Evolutionary conservation across 30 jellyfish, hydroid and myxozoan species (phyloP).

Genomic region (Mastigias papua): DNA sequence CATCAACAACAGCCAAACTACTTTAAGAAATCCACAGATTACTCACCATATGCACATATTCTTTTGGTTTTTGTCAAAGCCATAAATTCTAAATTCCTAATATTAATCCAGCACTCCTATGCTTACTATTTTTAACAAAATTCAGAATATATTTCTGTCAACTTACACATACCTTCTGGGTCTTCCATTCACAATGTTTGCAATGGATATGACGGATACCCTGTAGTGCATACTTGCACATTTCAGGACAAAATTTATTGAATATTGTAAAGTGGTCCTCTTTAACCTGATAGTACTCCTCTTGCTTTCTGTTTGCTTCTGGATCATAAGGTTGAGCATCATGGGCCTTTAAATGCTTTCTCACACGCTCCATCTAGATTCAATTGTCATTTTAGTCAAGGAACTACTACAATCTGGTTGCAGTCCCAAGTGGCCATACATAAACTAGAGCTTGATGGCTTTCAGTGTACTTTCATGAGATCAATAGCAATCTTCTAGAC

Average conservation of each 20-base stretch:
- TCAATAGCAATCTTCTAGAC: not conserved
- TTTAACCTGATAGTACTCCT: conserved; percentile 66
- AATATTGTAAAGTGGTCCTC: conserved; percentile 61
- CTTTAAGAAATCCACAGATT: too few relatives aligned
- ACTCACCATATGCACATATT: too few relatives aligned
- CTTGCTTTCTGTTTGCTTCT: conserved; percentile 50
- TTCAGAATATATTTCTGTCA: not conserved
- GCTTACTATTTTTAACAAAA: too few relatives aligned
- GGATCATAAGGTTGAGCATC: conserved; percentile 46
- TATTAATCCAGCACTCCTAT: too few relatives aligned
- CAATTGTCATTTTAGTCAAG: not conserved
- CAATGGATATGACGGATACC: conserved; percentile 77
- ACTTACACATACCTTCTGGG: conserved; percentile 56
- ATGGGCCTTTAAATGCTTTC: conserved; percentile 67
- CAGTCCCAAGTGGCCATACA: conserved; percentile 26
- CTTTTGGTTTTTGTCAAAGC: too few relatives aligned
- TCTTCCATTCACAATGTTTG: conserved; percentile 76
- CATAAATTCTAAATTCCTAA: too few relatives aligned
- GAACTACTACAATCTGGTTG: not conserved
- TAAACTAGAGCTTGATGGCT: conserved; percentile 3
- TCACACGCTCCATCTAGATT: conserved; percentile 64
- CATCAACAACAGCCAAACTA: too few relatives aligned
- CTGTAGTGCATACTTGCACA: conserved; percentile 77
- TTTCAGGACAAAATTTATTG: conserved; percentile 62
- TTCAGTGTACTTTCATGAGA: not conserved